phyloP scores from a whole-genome alignment of 2,888 invertebrate species.

The Koerneria pararmatus region DNA sequence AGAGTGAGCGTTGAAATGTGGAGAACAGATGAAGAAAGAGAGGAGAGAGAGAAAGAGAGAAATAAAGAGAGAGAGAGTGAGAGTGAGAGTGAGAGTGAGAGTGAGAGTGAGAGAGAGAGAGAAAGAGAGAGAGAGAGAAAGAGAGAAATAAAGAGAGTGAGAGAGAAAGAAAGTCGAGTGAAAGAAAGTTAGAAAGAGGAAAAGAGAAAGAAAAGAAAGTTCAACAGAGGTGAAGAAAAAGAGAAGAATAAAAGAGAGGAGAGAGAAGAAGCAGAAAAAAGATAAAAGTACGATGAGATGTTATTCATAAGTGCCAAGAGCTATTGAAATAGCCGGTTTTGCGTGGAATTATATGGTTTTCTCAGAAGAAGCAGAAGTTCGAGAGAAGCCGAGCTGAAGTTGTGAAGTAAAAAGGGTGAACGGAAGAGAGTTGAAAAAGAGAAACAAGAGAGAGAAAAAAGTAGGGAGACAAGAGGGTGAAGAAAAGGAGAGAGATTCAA shows the following conservation, averaged over 20 bases:
- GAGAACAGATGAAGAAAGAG: no score
- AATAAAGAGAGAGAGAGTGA: no score
- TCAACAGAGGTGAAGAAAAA: constrained; percentile 1
- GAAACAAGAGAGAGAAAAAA: constrained; percentile 13
- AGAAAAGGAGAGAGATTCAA: neutral
- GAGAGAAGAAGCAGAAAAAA: neutral
- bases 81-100: constrained; percentile 25
- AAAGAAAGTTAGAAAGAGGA: constrained; percentile 26
- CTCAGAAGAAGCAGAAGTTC: no score
- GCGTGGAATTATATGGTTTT: no score
- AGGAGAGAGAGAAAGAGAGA: no score
- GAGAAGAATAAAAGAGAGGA: neutral
- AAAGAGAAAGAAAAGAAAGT: neutral
- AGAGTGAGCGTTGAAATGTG: no score
- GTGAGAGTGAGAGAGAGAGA: constrained; percentile 13
- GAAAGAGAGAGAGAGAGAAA: constrained; percentile 1
- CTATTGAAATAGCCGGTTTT: no score
- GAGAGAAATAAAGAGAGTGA: constrained; percentile 19
- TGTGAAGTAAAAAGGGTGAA: neutral
- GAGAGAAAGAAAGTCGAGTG: constrained; percentile 2
- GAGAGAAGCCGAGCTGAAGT: no score
- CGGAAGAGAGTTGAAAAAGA: neutral
- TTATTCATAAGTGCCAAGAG: no score
- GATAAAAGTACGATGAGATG: no score
- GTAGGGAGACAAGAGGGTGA: constrained; percentile 17